A percentile compares a stretch with the other conserved stretches of the same genome.
These are phyloP conservation scores for Dione juno DNA, from an alignment of 2,888 invertebrate genomes.

Conservation along the genomic window DNA sequence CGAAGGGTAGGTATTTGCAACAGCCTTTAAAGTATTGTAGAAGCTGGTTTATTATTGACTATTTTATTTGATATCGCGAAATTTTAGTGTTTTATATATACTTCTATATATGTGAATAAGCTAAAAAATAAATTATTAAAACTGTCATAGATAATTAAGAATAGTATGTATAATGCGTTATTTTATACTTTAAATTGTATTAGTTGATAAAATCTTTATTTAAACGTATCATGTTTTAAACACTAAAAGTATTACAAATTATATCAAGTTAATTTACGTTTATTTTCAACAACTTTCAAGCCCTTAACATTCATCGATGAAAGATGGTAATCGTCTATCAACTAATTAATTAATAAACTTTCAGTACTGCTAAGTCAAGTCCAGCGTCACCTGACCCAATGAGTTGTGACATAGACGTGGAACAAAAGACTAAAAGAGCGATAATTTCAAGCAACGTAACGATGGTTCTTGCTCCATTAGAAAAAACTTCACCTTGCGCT, in stretches of 20 bases:
- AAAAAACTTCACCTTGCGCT: conserved; percentile 88
- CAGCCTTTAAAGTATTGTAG: conserved; percentile 4
- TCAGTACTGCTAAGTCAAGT: conserved; percentile 84
- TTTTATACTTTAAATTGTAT: no score
- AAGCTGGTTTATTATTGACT: not conserved
- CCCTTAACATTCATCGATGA: not conserved
- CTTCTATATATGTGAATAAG: no score
- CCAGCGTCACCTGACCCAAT: conserved; percentile 85
- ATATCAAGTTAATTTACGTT: not conserved
- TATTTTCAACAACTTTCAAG: not conserved
- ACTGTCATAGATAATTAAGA: no score
- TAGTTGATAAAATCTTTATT: no score
- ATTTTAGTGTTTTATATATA: no score
- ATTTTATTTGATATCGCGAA: not conserved
- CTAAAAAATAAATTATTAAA: no score
- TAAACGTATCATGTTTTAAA: no score
- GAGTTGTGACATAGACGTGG: conserved; percentile 55
- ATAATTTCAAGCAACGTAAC: conserved; percentile 64
- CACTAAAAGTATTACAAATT: no score
- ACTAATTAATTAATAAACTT: conserved; percentile 47
- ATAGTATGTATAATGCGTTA: no score
- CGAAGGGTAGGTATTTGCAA: conserved; percentile 66
- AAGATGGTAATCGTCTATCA: not conserved
- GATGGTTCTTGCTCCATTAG: conserved; percentile 72
- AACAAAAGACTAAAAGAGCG: conserved; percentile 64